A percentile compares a stretch with the other conserved stretches of the same genome.
phyloP scores from a whole-genome alignment of 1,140 invertebrate genomes.

The Pararge aegeria region DNA sequence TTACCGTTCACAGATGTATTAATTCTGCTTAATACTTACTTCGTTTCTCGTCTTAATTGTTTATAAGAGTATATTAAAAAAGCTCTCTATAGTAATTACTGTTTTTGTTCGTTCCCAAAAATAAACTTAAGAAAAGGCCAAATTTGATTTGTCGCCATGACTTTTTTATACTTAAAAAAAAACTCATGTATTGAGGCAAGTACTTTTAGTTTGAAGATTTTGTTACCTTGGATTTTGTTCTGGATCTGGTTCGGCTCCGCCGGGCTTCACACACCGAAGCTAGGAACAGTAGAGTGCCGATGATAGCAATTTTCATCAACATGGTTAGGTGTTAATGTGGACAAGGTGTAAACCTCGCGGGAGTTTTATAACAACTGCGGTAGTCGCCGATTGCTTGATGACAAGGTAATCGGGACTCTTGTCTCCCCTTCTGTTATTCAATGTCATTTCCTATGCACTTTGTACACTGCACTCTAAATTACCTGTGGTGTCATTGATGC shows the following conservation, averaged over 20 bases:
- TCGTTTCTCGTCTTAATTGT: too few relatives aligned
- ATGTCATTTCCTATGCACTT: conserved; percentile 61
- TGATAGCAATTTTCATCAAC: conserved; percentile 38
- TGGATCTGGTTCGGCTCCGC: conserved; percentile 83
- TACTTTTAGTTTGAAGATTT: neutral
- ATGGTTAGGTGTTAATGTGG: conserved; percentile 33
- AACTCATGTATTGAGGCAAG: too few relatives aligned
- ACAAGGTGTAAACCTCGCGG: conserved; percentile 38
- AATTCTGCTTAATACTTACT: too few relatives aligned
- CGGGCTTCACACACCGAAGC: conserved; percentile 66
- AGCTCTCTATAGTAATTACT: too few relatives aligned
- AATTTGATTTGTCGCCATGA: neutral
- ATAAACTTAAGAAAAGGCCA: too few relatives aligned
- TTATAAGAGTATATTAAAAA: too few relatives aligned
- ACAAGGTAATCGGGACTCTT: conserved; percentile 55
- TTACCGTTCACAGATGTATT: too few relatives aligned
- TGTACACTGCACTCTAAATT: conserved; percentile 24
- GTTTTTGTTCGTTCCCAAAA: too few relatives aligned
- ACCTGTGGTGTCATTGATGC: conserved; percentile 30
- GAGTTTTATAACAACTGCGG: conserved; percentile 36
- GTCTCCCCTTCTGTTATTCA: conserved; percentile 50
- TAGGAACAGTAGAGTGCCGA: conserved; percentile 23
- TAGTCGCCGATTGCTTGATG: conserved; percentile 64
- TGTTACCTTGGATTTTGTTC: conserved; percentile 84
- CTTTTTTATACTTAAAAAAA: neutral